phyloP scores from a whole-genome alignment of 2,113 vertebrate species.

The Chloroceryle aenea region DNA sequence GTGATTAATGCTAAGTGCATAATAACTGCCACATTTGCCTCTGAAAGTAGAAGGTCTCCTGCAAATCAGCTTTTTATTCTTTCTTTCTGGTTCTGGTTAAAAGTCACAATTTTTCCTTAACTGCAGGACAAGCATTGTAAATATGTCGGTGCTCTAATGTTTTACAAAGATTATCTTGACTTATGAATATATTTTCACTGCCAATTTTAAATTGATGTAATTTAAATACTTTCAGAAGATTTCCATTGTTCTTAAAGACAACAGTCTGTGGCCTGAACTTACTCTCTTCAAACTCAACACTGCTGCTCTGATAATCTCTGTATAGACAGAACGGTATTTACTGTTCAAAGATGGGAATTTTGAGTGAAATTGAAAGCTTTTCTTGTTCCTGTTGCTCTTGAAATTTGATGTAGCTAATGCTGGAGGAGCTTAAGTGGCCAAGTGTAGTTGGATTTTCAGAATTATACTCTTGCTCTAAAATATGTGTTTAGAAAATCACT shows the following conservation, averaged over 20 bases:
- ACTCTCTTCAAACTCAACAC: neutral
- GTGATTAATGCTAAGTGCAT: constrained; percentile 18
- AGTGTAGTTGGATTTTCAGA: neutral
- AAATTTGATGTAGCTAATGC: neutral
- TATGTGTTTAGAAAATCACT: neutral
- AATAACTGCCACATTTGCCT: neutral
- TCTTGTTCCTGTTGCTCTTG: neutral
- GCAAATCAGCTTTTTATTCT: neutral
- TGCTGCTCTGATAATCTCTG: neutral
- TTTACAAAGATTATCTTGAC: neutral
- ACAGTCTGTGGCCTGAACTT: neutral
- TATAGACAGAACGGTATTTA: neutral
- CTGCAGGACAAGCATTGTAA: neutral
- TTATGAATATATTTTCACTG: neutral
- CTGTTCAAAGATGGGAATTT: neutral
- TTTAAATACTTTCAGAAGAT: constrained; percentile 5
- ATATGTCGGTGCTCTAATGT: neutral
- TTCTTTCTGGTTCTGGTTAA: neutral
- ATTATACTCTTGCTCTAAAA: neutral
- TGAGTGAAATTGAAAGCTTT: neutral
- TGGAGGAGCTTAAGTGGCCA: neutral
- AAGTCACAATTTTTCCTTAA: neutral
- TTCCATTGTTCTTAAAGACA: constrained; percentile 3
- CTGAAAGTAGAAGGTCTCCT: neutral
- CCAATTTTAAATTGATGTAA: constrained; percentile 1